Evolutionary conservation across 1,140 invertebrate species (phyloP).

Genomic region (Habropoda laboriosa): DNA sequence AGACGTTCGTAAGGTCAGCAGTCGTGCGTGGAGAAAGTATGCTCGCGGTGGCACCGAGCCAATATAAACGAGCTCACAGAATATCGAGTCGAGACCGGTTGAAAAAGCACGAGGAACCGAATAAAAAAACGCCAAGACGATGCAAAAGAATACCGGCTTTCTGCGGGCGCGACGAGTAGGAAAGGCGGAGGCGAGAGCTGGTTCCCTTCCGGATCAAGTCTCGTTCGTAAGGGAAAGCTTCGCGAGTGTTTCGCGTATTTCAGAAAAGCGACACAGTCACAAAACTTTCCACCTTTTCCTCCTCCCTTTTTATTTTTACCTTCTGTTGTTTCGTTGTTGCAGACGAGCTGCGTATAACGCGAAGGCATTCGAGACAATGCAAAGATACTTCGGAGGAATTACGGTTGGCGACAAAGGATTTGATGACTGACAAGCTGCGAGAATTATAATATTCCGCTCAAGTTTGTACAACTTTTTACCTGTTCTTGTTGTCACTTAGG

Average conservation of each 20-base stretch:
- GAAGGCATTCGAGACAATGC: neutral
- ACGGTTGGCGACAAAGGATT: too few species aligned
- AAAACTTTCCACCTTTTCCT: neutral
- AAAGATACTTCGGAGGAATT: neutral
- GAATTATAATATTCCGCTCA: too few species aligned
- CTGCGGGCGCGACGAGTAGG: constrained; percentile 39
- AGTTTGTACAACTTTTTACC: too few species aligned
- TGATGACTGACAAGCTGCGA: too few species aligned
- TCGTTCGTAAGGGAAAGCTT: neutral
- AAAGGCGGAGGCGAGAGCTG: constrained; percentile 7
- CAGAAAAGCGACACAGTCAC: neutral
- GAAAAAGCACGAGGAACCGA: constrained; percentile 12
- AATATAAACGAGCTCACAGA: constrained; percentile 52
- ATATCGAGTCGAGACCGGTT: constrained; percentile 35
- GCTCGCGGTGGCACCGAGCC: constrained; percentile 62
- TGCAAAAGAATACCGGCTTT: constrained; percentile 39
- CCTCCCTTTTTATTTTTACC: neutral
- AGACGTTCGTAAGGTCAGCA: constrained; percentile 68
- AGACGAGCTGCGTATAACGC: neutral
- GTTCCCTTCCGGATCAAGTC: neutral
- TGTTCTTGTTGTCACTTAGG: too few species aligned
- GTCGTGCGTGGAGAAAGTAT: constrained; percentile 58
- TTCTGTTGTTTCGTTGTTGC: neutral
- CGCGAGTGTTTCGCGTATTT: constrained; percentile 26
- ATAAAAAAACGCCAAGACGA: constrained; percentile 26